phyloP scores from a whole-genome alignment of 2,797 vertebrate species.

The Pelochelys cantorii region DNA sequence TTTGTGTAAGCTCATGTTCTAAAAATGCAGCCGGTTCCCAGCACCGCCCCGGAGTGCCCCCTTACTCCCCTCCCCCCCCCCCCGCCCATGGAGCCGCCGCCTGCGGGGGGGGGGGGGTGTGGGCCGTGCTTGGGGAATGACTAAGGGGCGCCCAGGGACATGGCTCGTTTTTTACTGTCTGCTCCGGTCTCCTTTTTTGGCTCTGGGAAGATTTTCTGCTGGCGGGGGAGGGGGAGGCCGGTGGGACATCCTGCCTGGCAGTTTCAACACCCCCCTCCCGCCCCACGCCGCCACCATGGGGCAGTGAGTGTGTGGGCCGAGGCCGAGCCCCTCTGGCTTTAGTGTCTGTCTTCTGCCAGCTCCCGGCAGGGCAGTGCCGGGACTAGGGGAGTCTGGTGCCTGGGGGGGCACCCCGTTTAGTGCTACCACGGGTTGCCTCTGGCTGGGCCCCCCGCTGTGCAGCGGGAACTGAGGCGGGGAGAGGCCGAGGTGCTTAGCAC shows the following conservation, averaged over 20 bases:
- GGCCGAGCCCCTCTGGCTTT: background rate
- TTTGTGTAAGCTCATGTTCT: conserved; percentile 69
- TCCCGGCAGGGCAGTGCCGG: background rate
- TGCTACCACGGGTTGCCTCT: no score
- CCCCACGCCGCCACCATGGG: background rate
- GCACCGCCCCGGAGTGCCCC: background rate
- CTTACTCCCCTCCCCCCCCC: background rate
- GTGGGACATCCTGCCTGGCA: background rate
- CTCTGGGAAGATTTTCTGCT: background rate
- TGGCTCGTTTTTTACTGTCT: rapidly evolving
- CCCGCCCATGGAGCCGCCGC: background rate
- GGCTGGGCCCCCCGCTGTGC: background rate
- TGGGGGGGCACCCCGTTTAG: no score
- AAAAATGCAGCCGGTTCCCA: conserved; percentile 70
- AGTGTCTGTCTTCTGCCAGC: background rate
- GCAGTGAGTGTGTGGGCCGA: background rate
- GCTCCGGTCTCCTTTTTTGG: conserved; percentile 53
- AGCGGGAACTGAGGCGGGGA: background rate
- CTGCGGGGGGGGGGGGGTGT: rapidly evolving
- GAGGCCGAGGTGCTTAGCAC: background rate
- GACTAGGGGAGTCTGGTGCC: background rate
- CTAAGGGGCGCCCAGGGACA: rapidly evolving
- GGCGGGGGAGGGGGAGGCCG: rapidly evolving
- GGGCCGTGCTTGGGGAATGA: background rate
- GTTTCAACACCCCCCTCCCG: background rate